Base-by-base conservation (phyloP, 2,113 vertebrate genomes). In the Xiphias gladius region DNA sequence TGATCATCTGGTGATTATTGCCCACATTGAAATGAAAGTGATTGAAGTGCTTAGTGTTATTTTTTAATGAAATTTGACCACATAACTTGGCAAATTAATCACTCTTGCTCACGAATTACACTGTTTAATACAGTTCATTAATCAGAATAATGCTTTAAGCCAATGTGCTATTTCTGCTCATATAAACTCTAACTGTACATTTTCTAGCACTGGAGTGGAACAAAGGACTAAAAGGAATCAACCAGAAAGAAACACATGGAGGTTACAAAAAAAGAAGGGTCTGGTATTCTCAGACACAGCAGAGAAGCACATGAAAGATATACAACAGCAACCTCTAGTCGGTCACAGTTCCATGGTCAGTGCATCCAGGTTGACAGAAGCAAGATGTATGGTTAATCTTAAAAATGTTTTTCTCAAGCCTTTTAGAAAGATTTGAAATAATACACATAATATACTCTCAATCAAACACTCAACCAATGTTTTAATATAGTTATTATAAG, bases 311-410 rank as follows among this genome's bases (percentile, higher is more conserved):
- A 57, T 55, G 16, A 76, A 68, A 62, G 39, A 80, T 62, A 70
- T 75, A 85, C 88, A 90, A 88, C 90, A 90, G 73, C 64, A 78
- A 32, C 89, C 85, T 89, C 82, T 86, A 78, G 86, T 83, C 87
- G 83, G 48, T 78, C 59, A 63, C 39, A 54, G 20, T 26, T 77
- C 73, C 22, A 73, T 61, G 64, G 55, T 66, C 26, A 54, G 41
- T 35, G 59, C 46, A 46, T 71, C 43, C 52, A 71, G 24, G 46
- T 30, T 24, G n/a, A 41, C 13, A 20, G n/a, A 26, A 11, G 20
- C 19, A 7, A 26, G 28, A 67, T 48, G 17, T 69, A 70, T 67
- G 30, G 8, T 73, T 7, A 59, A 54, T 55, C 20, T 64, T n/a
- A 70, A 58, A 61, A 69, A 70, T 77, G 9, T 57, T 43, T 74